Percentiles rank a stretch among this genome's conserved stretches.
These are phyloP conservation scores for Conistra vaccinii DNA, from an alignment of 2,888 invertebrate species.

Conservation along the genomic window DNA sequence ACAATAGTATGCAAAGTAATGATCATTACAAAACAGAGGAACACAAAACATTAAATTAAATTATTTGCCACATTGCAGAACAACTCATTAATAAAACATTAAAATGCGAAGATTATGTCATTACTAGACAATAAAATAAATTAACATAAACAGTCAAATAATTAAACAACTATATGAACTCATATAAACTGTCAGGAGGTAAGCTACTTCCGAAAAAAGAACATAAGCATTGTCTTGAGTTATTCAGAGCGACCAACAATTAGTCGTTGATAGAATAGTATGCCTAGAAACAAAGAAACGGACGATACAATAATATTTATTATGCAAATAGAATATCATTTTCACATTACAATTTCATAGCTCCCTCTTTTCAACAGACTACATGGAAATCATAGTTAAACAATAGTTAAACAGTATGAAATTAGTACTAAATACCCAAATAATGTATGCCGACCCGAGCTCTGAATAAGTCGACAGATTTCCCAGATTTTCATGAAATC, in stretches of 20 bases:
- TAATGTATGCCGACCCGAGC: background rate
- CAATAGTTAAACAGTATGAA: background rate
- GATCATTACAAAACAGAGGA: background rate
- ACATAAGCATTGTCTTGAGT: background rate
- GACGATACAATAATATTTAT: background rate
- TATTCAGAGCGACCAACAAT: background rate
- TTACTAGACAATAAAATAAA: too few relatives aligned
- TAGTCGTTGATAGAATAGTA: background rate
- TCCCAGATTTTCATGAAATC: constrained; percentile 21
- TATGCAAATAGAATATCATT: background rate
- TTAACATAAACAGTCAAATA: too few relatives aligned
- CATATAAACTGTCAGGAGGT: background rate
- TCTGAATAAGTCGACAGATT: background rate
- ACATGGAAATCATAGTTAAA: background rate
- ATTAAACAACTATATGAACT: background rate
- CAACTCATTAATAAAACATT: background rate
- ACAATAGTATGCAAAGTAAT: too few relatives aligned
- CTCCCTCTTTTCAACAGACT: background rate
- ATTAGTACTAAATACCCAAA: background rate
- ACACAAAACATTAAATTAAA: background rate
- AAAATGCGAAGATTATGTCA: background rate
- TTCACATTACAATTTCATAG: background rate
- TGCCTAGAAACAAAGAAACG: too few relatives aligned
- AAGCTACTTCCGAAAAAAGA: background rate
- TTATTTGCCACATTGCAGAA: background rate